Base-by-base conservation (phyloP, 2,888 invertebrate species). In the Pilophorus perplexus region DNA sequence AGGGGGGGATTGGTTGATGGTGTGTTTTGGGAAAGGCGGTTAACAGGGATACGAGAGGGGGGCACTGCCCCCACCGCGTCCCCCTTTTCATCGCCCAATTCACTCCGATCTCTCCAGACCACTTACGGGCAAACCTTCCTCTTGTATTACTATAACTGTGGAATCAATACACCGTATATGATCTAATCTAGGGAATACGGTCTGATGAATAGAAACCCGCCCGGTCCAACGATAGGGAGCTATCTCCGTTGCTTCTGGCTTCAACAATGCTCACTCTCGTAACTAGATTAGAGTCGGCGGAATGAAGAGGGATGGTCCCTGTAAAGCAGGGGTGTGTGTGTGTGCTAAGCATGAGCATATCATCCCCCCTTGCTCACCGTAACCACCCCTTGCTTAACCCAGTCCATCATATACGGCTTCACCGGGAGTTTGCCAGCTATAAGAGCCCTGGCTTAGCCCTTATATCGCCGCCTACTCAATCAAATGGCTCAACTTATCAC, bases 151-250 rank as follows among this genome's bases (percentile, higher is more conserved):
- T 62, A 62, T 62, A 62, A 62, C 62, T 62, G 62, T 25, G 46
- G 62, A 62, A 62, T 62, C 62, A 62, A 62, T 62, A 62, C 62
- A 62, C 62, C 62, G 62, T 62, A 62, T 62, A 62, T 62, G 62
- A 62, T 62, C 62, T 62, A 62, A 62, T 62, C 62, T 62, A 62
- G 28, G 62, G 62, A 62, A 62, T 62, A 62, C 62, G 62, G 46
- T 62, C 62, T 62, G 62, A 62, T 62, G 62, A 62, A 62, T 62
- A 62, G 62, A 46, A 62, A 22, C 52, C 18, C n/a, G n/a, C n/a
- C 18, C 37, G 22, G 20, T 46, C 42, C 44, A 18, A 38, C 55
- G 59, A 59, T 59, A 59, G 59, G 42, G 59, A 42, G 23, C 27
- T 59, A 44, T 59, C 46, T 62, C 62, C 33, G 23, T 46, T 16